Percentiles rank a stretch among this genome's conserved stretches.
Evolutionary conservation across 2,888 invertebrate species (phyloP).

Genomic region (Volucella inanis): DNA sequence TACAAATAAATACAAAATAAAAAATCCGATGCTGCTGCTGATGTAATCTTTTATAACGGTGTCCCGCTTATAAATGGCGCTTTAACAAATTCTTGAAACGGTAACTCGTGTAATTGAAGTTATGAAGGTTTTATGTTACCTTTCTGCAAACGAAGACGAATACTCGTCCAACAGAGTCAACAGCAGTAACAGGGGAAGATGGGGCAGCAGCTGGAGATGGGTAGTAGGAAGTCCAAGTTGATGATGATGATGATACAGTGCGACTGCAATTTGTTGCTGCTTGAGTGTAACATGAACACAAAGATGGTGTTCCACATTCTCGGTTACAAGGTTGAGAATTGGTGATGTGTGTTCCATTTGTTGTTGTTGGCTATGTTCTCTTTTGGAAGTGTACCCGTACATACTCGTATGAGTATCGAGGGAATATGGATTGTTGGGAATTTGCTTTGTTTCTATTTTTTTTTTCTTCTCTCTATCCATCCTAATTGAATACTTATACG

Average conservation of each 20-base stretch:
- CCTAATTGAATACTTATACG: no score
- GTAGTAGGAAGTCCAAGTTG: neutral
- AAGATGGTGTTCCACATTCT: constrained; percentile 62
- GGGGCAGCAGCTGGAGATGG: neutral
- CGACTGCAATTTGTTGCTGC: constrained; percentile 57
- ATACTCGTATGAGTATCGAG: no score
- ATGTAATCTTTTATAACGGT: constrained; percentile 71
- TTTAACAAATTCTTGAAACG: constrained; percentile 70
- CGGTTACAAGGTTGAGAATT: constrained; percentile 61
- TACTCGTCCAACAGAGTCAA: neutral
- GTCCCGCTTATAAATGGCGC: constrained; percentile 55
- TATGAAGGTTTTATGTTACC: constrained; percentile 69
- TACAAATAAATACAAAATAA: neutral
- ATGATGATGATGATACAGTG: constrained; percentile 25
- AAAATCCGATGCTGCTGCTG: constrained; percentile 19
- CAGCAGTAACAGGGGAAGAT: neutral
- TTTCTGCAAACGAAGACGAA: constrained; percentile 46
- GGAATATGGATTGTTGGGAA: no score
- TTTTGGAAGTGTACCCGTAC: neutral
- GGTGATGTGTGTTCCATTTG: constrained; percentile 51
- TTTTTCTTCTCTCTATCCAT: no score
- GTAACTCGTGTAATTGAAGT: constrained; percentile 67
- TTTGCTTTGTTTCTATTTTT: no score
- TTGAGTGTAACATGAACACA: constrained; percentile 62
- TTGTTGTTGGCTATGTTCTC: neutral